Base-by-base conservation (phyloP, 2,797 vertebrate species). In the Onychomys arenicola region DNA sequence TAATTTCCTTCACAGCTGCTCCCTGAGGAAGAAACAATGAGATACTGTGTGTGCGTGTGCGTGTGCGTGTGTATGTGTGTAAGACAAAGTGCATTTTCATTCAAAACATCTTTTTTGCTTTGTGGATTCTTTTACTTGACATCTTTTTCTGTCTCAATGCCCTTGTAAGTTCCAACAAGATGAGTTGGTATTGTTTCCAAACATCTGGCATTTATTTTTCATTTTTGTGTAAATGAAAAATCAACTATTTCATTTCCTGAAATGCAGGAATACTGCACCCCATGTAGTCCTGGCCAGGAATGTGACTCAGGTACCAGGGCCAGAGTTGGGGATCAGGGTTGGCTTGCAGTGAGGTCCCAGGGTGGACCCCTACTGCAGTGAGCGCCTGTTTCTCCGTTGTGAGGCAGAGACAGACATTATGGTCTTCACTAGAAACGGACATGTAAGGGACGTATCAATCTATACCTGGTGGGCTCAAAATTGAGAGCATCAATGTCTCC, bases 1-100 rank as follows among this genome's bases (percentile, higher is more conserved):
- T 69, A 65, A 29, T 96, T 97, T 97, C 98, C 87, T 92, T 96
- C 96, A 97, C 98, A 98, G 97, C 98, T 97, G 98, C 95, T 98
- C 97, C 97, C 96, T 77, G 95, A 96, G 93, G 96, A 96, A 95
- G 95, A 96, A 97, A 98, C 97, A 98, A 98, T 85, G 95, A 97
- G 97, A 91, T 76, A 94, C 73, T 97, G 96, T 96, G 49, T 96
- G 52, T 93, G 37, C 73, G 57, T 40, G 67, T 29, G 40, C 71
- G 67, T 3, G 34, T 25, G 61, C 29, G 61, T 59, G 59, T 96
- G 40, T 92, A n/a, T 73, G 63, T 46, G 63, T 27, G 52, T 89
- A 27, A 93, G 61, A 95, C 46, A 86, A 69, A 93, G 75, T 85
- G 16, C 63, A 67, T 97, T 97, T 90, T 97, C 75, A 89, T 93